These are phyloP conservation scores for Grus americana DNA, from an alignment of 2,113 vertebrate species.

Conservation along the genomic window DNA sequence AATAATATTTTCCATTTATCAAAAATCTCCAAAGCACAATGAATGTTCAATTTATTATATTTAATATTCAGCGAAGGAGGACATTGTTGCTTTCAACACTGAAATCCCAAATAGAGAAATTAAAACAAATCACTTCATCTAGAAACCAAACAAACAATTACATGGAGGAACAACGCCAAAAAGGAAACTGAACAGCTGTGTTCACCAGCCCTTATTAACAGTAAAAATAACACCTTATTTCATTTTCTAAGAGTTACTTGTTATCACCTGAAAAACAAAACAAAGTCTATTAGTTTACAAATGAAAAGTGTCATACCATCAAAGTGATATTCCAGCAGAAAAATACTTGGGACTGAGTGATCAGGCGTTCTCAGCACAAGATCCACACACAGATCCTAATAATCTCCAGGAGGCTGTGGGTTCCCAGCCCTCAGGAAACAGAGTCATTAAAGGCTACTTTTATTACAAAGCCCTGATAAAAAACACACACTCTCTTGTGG, in stretches of 20 bases:
- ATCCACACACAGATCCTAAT: not conserved
- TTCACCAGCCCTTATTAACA: slow-evolving; percentile 28
- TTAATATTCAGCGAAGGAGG: not conserved
- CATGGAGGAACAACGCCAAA: not conserved
- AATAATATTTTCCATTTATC: slow-evolving; percentile 27
- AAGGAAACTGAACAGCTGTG: slow-evolving; percentile 33
- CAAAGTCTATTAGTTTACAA: not conserved
- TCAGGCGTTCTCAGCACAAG: not conserved
- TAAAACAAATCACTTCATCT: slow-evolving; percentile 51
- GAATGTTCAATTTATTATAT: not conserved
- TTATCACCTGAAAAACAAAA: slow-evolving; percentile 42
- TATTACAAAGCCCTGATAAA: not conserved
- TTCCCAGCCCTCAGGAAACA: not conserved
- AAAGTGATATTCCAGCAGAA: not conserved
- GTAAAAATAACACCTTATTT: slow-evolving; percentile 35
- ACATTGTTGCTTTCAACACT: not conserved
- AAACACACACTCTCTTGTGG: fast-evolving
- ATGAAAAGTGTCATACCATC: not conserved
- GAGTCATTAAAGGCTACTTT: not conserved
- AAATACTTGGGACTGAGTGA: not conserved
- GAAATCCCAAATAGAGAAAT: slow-evolving; percentile 20
- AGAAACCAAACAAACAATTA: slow-evolving; percentile 61
- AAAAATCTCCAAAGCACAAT: slow-evolving; percentile 16
- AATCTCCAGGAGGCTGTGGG: not conserved
- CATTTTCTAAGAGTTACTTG: not conserved